A percentile compares a stretch with the other conserved stretches of the same genome.
These are phyloP conservation scores for Musca vetustissima DNA, from an alignment of 1,140 invertebrate species.

Conservation along the genomic window DNA sequence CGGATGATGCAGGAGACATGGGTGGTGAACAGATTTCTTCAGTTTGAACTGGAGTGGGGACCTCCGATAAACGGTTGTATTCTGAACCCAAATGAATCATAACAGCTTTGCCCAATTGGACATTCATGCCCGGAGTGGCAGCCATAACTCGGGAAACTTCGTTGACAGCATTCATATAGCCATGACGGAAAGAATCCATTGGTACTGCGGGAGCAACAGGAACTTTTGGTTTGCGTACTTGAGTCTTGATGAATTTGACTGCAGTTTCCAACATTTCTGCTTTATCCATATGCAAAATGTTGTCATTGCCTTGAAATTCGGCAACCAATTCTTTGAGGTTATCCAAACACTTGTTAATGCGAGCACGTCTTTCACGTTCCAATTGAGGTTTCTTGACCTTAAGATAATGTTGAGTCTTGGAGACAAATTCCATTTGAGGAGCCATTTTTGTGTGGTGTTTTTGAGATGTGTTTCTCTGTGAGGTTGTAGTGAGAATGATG, in stretches of 20 bases:
- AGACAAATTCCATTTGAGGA: conserved; percentile 51
- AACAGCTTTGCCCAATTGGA: conserved; percentile 78
- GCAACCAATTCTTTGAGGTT: conserved; percentile 92
- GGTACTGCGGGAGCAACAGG: conserved; percentile 57
- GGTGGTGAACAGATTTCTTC: conserved; percentile 17
- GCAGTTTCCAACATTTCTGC: conserved; percentile 94
- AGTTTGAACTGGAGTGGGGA: conserved; percentile 27
- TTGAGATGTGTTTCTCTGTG: neutral
- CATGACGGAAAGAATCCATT: conserved; percentile 79
- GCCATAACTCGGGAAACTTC: conserved; percentile 88
- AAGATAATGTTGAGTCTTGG: conserved; percentile 86
- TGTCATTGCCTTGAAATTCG: conserved; percentile 85
- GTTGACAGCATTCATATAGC: conserved; percentile 89
- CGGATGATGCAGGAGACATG: conserved; percentile 49
- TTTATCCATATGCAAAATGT: conserved; percentile 92
- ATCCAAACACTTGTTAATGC: conserved; percentile 92
- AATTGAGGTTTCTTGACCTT: conserved; percentile 96
- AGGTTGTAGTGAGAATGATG: neutral
- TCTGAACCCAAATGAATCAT: conserved; percentile 84
- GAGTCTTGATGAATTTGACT: conserved; percentile 74
- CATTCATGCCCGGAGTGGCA: conserved; percentile 79
- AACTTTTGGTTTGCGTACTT: conserved; percentile 31
- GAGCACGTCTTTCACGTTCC: conserved; percentile 87
- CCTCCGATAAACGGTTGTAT: conserved; percentile 67
- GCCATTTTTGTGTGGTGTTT: conserved; percentile 37